These are phyloP conservation scores for Dermatemys mawii DNA, from an alignment of 2,113 vertebrate genomes.

Conservation along the genomic window DNA sequence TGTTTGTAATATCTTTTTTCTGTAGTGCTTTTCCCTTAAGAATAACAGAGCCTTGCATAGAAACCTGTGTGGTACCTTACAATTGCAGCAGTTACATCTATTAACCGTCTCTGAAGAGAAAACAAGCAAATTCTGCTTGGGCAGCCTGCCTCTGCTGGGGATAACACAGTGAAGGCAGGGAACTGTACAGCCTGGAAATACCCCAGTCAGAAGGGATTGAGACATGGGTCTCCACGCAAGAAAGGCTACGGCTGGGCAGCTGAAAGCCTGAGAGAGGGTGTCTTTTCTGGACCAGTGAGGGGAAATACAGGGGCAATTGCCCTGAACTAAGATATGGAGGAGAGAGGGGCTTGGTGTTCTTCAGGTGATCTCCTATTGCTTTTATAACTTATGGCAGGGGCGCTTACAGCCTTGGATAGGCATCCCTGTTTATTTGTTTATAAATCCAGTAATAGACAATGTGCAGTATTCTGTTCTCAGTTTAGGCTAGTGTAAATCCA, in stretches of 20 bases:
- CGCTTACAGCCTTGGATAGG: not conserved
- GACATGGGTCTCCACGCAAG: not conserved
- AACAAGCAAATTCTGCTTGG: not conserved
- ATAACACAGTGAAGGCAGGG: not conserved
- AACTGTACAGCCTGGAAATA: not conserved
- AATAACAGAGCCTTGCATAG: not conserved
- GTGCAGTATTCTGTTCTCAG: not conserved
- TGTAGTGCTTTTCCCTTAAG: not conserved
- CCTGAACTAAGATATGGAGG: not conserved
- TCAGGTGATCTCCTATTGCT: too few species aligned
- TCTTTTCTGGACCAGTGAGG: not conserved
- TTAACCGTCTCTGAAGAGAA: not conserved
- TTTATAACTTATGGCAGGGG: not conserved
- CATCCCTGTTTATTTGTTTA: not conserved
- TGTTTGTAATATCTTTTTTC: not conserved
- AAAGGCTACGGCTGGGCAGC: not conserved
- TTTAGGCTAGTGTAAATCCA: conserved; percentile 3
- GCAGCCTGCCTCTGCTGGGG: not conserved
- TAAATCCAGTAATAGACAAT: not conserved
- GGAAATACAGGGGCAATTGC: not conserved
- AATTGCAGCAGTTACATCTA: not conserved
- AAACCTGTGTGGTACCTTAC: not conserved
- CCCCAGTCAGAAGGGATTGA: not conserved
- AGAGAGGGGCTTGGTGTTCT: not conserved
- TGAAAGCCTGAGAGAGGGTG: not conserved